Percentiles rank a stretch among this genome's conserved stretches.
Conservation (phyloP, 2,888 invertebrate genomes). For the Seladonia tumulorum region DNA sequence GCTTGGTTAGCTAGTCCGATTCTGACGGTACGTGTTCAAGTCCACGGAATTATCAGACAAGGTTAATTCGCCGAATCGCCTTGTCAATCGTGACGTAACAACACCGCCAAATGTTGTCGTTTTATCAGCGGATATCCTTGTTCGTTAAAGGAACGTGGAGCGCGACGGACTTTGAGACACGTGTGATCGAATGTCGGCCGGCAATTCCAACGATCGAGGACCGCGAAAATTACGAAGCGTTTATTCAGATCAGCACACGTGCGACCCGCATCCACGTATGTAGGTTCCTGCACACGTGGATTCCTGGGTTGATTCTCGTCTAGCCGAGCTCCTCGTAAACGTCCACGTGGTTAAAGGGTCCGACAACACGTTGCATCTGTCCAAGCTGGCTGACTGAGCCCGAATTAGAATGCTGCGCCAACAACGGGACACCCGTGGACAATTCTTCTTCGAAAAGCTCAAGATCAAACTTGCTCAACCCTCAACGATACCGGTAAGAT, state of each 20-base stretch:
- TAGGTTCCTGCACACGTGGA: slow-evolving; percentile 77
- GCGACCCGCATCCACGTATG: slow-evolving; percentile 72
- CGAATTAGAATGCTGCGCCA: slow-evolving; percentile 64
- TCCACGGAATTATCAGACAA: too few relatives aligned
- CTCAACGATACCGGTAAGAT: too few relatives aligned
- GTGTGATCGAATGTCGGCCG: background rate
- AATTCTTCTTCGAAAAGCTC: background rate
- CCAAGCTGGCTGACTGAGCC: slow-evolving; percentile 42
- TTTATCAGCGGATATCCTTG: too few relatives aligned
- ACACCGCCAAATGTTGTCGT: too few relatives aligned
- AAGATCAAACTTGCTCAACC: background rate
- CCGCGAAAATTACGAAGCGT: background rate
- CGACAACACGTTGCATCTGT: slow-evolving; percentile 74
- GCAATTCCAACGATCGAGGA: background rate
- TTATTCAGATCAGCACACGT: slow-evolving; percentile 54
- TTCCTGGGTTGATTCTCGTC: slow-evolving; percentile 51
- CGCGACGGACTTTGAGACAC: background rate
- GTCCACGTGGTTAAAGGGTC: slow-evolving; percentile 75
- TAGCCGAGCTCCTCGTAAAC: slow-evolving; percentile 61
- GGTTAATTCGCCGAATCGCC: too few relatives aligned
- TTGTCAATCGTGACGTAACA: too few relatives aligned
- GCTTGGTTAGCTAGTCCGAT: too few relatives aligned
- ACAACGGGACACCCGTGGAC: slow-evolving; percentile 29
- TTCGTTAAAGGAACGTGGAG: background rate
- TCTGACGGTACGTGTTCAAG: too few relatives aligned